These are phyloP conservation scores for Chloroceryle amazona DNA, from an alignment of 2,797 vertebrate genomes.

Conservation along the genomic window DNA sequence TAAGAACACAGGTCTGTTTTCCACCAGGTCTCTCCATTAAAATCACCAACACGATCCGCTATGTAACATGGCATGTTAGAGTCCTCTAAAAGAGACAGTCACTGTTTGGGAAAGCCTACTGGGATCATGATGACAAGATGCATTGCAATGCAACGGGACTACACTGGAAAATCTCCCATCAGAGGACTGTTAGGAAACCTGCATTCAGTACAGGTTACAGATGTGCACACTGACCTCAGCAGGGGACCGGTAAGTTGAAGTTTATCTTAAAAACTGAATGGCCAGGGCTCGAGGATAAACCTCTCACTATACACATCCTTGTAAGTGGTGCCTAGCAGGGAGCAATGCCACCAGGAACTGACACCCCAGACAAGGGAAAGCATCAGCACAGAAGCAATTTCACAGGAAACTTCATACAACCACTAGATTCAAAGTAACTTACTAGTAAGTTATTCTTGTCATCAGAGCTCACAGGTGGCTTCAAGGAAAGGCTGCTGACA, in stretches of 20 bases:
- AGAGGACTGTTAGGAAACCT: neutral
- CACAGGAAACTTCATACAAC: neutral
- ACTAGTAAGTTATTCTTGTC: neutral
- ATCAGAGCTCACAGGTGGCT: neutral
- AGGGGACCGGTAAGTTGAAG: neutral
- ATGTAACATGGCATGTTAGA: neutral
- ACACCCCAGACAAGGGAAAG: neutral
- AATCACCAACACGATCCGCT: neutral
- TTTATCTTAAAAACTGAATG: neutral
- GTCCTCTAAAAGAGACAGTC: neutral
- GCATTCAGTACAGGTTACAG: fast-evolving
- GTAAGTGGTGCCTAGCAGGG: neutral
- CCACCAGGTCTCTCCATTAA: neutral
- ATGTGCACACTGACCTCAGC: fast-evolving
- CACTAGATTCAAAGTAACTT: neutral
- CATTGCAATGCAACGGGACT: neutral
- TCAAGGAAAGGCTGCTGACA: constrained; percentile 82
- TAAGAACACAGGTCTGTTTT: neutral
- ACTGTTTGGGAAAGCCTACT: neutral
- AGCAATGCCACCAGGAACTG: neutral
- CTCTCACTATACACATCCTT: neutral
- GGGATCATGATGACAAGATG: neutral
- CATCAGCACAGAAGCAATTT: neutral
- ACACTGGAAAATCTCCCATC: neutral
- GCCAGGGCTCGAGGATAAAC: neutral